Evolutionary conservation across 35 echinoderm and acorn worm species (phyloP), one percentile per base, ranked within the genome.

Genomic region (Chiridota heheva): DNA sequence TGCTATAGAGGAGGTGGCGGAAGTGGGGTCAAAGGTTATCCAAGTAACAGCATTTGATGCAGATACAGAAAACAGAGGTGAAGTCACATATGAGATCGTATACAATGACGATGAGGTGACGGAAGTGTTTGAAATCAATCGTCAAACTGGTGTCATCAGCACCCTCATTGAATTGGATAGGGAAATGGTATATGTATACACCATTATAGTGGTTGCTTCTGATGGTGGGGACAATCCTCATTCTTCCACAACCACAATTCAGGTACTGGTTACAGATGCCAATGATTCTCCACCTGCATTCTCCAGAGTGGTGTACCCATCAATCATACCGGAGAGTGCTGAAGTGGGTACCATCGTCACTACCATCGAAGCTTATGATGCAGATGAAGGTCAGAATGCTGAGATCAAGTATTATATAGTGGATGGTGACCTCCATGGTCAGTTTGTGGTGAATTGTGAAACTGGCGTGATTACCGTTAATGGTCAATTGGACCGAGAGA

Each of bases 271-370:
- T 10, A 81, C 81, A 57, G 93, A 97, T 59, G 72, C 88, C 51
- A 97, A 97, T 44, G 93, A 97, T 59, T 91, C 88, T 2, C 93
- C 93, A 0, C 93, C 93, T 25, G 83, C 53, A 20, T 97, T 97
- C 34, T 73, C 57, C 42, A 36, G 71, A 13, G 34, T 67, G 8
- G 20, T 67, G 18, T 87, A 91, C 51, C 44, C 87, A 1, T 88
- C 84, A 30, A 37, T 46, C 7, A 63, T 97, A 29, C 41, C 62
- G 1, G 93, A 97, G 47, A 65, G 78, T 39, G 84, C 49, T 36
- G 48, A 86, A 2, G 60, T 78, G 0, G 84, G 88, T 10, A 84
- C 84, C 0, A 63, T 88, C 1, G 61, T 87, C 1, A 88, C 60
- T 17, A 42, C 61, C 0, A 56, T 97, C n/a, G 43, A 60, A 5